Evolutionary conservation across 2,113 vertebrate genomes (phyloP).

Genomic region (Mionectes macconnelli): DNA sequence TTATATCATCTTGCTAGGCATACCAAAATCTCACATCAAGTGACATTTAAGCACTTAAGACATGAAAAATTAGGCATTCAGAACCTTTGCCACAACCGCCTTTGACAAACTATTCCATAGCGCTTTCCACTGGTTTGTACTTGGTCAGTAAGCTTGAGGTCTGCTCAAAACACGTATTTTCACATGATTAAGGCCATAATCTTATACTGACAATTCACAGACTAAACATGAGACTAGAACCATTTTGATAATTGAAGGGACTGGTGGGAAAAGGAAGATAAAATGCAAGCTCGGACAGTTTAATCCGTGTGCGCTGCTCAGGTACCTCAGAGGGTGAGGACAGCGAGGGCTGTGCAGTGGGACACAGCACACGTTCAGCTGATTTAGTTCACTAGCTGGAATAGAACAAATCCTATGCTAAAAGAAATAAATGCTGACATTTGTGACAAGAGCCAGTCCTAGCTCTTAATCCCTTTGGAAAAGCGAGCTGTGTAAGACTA

Average conservation of each 20-base stretch:
- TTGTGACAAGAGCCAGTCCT: background rate
- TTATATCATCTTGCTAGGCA: background rate
- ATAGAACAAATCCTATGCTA: background rate
- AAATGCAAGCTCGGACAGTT: background rate
- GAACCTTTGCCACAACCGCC: background rate
- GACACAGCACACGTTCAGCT: background rate
- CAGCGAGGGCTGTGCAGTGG: background rate
- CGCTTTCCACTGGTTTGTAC: background rate
- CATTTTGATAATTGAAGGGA: background rate
- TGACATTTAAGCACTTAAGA: conserved; percentile 36
- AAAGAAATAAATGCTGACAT: background rate
- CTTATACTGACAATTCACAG: conserved; percentile 24
- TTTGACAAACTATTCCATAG: background rate
- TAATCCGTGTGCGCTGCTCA: conserved; percentile 13
- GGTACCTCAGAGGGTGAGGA: background rate
- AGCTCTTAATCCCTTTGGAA: background rate
- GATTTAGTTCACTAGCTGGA: background rate
- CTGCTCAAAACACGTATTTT: conserved; percentile 12
- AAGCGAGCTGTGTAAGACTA: background rate
- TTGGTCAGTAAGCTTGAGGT: conserved; percentile 18
- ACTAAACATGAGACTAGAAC: conserved; percentile 29
- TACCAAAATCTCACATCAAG: background rate
- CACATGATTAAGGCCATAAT: conserved; percentile 46
- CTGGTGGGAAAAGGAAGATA: background rate
- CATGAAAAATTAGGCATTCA: background rate